These are phyloP conservation scores for Lanius ludovicianus DNA, from an alignment of 2,113 vertebrate genomes.

Conservation along the genomic window DNA sequence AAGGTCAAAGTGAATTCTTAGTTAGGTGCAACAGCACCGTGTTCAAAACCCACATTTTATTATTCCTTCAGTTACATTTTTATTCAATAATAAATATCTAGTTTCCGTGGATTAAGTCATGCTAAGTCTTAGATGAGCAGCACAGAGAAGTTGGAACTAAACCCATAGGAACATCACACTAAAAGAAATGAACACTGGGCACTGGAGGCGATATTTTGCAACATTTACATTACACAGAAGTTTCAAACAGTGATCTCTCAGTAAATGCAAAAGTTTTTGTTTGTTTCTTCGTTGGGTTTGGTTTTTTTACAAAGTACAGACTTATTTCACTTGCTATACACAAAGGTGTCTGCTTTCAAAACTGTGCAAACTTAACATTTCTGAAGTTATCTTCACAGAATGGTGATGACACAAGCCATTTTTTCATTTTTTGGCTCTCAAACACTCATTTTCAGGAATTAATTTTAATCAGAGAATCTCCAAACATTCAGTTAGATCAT, in stretches of 20 bases:
- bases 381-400: conserved; percentile 20
- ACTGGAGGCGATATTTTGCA: background rate
- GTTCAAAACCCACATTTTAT: conserved; percentile 61
- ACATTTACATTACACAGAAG: conserved; percentile 25
- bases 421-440: background rate
- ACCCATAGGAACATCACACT: background rate
- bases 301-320: background rate
- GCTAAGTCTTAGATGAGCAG: conserved; percentile 62
- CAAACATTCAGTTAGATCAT: background rate
- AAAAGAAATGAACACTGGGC: background rate
- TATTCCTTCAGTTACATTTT: conserved; percentile 66
- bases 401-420: background rate
- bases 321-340: background rate
- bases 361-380: background rate
- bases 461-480: background rate
- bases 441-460: background rate
- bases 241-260: conserved; percentile 36
- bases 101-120: conserved; percentile 76
- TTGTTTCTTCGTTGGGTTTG: background rate
- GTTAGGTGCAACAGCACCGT: background rate
- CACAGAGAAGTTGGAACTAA: conserved; percentile 15
- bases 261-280: background rate
- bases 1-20: conserved; percentile 1
- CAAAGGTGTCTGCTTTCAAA: background rate
- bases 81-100: conserved; percentile 91